Evolutionary conservation across 1,140 invertebrate genomes (phyloP), one percentile per base, ranked within the genome.

Genomic region (Drosophila santomea): DNA sequence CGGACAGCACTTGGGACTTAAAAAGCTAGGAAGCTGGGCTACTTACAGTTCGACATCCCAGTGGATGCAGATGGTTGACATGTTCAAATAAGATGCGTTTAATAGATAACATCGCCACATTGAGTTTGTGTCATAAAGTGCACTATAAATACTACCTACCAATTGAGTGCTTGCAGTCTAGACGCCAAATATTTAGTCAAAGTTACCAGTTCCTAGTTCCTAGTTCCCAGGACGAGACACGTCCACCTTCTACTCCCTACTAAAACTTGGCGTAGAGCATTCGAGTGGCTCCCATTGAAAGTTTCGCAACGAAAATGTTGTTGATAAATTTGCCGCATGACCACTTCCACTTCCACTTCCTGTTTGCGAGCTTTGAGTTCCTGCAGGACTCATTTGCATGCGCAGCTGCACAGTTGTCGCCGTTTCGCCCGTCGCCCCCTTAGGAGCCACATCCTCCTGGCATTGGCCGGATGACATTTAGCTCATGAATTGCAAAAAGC

Each of bases 401-500:
- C 83, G 77, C 84, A 88, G 71, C 84, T 88, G 80, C 83, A 88
- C 79, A 79, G 62, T 77, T 61, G 48, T 54, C 58, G 50, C 74
- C 61, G 57, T 48, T 68, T 55, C 38, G 55, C 58, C 60, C 51
- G 47, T 50, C n/a, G 10, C 11, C 15, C 39, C n/a, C 0, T 11
- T 7, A 14, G n/a, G 38, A 12, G 32, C 63, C 50, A 47, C 43
- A 68, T 71, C 63, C 67, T 32, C 17, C 25, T 17, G 23, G 25
- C 64, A 69, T 57, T 71, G 68, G 51, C 64, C 52, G 68, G 64
- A 58, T 71, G 84, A 79, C 79, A 83, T 79, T 89, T 84, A 75
- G 73, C 85, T 84, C 80, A 89, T 88, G 84, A 88, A 88, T 88
- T 89, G 84, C 85, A 84, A 89, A 89, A 85, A 90, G 85, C 84